Evolutionary conservation across 2,797 vertebrate genomes (phyloP).

Genomic region (Liasis olivaceus): DNA sequence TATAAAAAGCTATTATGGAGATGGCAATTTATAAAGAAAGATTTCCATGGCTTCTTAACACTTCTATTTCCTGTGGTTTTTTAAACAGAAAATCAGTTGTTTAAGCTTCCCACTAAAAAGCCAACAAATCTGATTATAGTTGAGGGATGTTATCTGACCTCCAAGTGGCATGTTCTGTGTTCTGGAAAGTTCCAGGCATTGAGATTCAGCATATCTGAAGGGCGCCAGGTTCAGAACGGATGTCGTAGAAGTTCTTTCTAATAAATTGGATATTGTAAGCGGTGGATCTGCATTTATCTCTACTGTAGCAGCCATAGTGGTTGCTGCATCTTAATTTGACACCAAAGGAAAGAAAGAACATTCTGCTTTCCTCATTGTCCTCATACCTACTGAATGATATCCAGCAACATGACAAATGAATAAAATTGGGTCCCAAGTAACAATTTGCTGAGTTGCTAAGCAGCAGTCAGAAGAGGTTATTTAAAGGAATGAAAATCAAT

Average conservation of each 20-base stretch:
- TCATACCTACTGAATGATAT: neutral
- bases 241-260: neutral
- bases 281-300: neutral
- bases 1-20: neutral
- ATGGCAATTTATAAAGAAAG: neutral
- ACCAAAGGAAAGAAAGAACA: neutral
- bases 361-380: neutral
- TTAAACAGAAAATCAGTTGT: neutral
- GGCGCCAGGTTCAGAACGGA: neutral
- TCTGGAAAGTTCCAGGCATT: neutral
- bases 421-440: neutral
- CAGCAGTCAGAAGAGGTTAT: neutral
- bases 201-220: neutral
- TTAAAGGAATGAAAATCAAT: neutral
- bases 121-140: neutral
- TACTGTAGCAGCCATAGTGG: neutral
- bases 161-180: neutral
- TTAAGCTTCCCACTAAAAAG: neutral
- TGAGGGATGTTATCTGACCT: neutral
- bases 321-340: neutral
- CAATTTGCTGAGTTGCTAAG: slow-evolving; percentile 6
- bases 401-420: neutral
- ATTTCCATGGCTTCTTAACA: neutral
- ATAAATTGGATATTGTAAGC: neutral
- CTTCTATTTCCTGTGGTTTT: neutral